Evolutionary conservation across 2,888 invertebrate genomes (phyloP).

Genomic region (Melolontha melolontha): DNA sequence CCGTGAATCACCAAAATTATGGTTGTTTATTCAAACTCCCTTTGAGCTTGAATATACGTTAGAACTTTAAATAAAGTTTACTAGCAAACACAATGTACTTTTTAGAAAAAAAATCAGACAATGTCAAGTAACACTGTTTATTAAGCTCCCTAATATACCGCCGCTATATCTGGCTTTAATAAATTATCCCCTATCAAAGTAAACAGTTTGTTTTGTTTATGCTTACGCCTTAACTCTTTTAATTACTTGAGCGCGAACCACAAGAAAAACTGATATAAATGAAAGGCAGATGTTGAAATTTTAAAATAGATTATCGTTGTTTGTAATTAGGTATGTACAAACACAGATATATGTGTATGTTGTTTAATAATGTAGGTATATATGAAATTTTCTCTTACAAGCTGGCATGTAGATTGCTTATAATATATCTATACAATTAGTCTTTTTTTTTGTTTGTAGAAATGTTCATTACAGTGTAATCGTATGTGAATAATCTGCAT

Average conservation of each 20-base stretch:
- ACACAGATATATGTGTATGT: background rate
- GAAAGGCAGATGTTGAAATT: slow-evolving; percentile 32
- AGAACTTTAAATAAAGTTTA: slow-evolving; percentile 5
- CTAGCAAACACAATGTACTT: slow-evolving; percentile 9
- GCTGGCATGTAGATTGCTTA: no score
- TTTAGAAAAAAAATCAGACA: slow-evolving; percentile 1
- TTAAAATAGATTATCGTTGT: slow-evolving; percentile 25
- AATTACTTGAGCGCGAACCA: background rate
- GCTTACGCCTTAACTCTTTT: slow-evolving; percentile 1
- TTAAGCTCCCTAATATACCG: background rate
- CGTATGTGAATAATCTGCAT: no score
- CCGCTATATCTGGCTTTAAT: slow-evolving; percentile 14
- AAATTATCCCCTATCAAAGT: slow-evolving; percentile 17
- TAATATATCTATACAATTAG: no score
- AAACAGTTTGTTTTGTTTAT: slow-evolving; percentile 30
- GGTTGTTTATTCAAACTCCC: no score
- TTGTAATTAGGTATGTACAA: slow-evolving; percentile 5
- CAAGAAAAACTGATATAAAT: slow-evolving; percentile 25
- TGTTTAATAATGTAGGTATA: background rate
- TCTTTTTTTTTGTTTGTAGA: no score
- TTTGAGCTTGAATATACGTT: no score
- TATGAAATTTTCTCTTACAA: background rate
- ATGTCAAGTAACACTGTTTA: slow-evolving; percentile 1
- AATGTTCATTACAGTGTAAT: no score
- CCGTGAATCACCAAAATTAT: no score